phyloP scores from a whole-genome alignment of 2,888 invertebrate species.

The Drosophila longiperda region DNA sequence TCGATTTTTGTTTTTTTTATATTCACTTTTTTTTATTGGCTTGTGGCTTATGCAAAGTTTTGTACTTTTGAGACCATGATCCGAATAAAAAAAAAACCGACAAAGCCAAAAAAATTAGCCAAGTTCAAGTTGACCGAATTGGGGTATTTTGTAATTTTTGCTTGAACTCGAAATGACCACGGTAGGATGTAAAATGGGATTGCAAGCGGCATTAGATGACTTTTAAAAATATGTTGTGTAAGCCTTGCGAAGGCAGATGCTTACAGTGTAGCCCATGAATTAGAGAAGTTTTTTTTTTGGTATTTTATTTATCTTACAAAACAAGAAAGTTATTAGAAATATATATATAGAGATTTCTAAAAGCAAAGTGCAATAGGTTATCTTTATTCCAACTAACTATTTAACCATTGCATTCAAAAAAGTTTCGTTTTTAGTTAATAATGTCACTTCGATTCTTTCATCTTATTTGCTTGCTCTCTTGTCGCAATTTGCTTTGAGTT shows the following conservation, averaged over 20 bases:
- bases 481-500: slow-evolving; percentile 20
- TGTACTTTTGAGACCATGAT: slow-evolving; percentile 56
- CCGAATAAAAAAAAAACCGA: slow-evolving; percentile 1
- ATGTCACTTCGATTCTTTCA: background rate
- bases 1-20: slow-evolving; percentile 8
- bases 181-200: background rate
- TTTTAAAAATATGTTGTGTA: background rate
- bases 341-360: background rate
- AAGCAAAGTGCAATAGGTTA: background rate
- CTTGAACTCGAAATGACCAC: background rate
- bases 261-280: background rate
- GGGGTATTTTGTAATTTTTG: slow-evolving; percentile 40
- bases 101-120: slow-evolving; percentile 3
- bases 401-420: background rate
- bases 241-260: background rate
- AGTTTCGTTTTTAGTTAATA: slow-evolving; percentile 10
- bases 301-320: background rate
- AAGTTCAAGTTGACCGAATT: slow-evolving; percentile 67
- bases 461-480: background rate
- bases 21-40: slow-evolving; percentile 10
- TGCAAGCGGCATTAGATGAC: background rate
- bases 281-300: background rate
- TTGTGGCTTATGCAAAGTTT: slow-evolving; percentile 45
- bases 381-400: background rate
- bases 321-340: background rate